phyloP scores from a whole-genome alignment of 2,797 vertebrate species.

The Micropoecilia bifurca region DNA sequence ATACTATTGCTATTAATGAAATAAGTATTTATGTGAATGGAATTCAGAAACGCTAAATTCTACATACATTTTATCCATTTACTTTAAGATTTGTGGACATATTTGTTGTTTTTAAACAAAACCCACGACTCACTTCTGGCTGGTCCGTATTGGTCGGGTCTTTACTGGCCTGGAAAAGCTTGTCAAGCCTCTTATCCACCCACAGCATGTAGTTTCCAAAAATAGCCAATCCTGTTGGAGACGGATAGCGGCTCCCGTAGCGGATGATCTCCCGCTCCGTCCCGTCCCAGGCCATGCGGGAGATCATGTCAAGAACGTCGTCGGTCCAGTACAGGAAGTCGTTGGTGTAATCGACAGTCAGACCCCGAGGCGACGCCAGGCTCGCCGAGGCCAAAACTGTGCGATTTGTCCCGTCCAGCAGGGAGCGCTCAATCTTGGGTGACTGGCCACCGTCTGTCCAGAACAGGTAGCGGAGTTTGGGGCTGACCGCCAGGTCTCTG shows the following conservation, averaged over 20 bases:
- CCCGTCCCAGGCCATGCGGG: constrained; percentile 85
- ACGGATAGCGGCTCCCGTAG: constrained; percentile 90
- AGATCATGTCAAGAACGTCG: constrained; percentile 91
- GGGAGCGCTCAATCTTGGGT: constrained; percentile 91
- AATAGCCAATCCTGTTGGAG: constrained; percentile 88
- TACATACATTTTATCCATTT: background rate
- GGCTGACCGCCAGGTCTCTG: constrained; percentile 88
- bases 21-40: background rate
- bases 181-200: constrained; percentile 92
- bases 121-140: constrained; percentile 73
- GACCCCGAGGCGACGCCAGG: constrained; percentile 87
- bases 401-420: constrained; percentile 91
- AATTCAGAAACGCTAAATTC: background rate
- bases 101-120: background rate
- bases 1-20: background rate
- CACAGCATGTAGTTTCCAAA: constrained; percentile 91
- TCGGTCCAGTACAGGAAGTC: constrained; percentile 93
- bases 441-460: constrained; percentile 93
- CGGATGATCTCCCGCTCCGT: constrained; percentile 86
- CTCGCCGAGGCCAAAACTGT: constrained; percentile 90
- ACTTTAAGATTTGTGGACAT: background rate
- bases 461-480: constrained; percentile 89
- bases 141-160: constrained; percentile 82
- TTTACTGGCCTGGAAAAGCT: constrained; percentile 91
- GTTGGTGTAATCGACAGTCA: constrained; percentile 88